phyloP scores from a whole-genome alignment of 1,140 invertebrate species.

The Odontomachus brunneus region DNA sequence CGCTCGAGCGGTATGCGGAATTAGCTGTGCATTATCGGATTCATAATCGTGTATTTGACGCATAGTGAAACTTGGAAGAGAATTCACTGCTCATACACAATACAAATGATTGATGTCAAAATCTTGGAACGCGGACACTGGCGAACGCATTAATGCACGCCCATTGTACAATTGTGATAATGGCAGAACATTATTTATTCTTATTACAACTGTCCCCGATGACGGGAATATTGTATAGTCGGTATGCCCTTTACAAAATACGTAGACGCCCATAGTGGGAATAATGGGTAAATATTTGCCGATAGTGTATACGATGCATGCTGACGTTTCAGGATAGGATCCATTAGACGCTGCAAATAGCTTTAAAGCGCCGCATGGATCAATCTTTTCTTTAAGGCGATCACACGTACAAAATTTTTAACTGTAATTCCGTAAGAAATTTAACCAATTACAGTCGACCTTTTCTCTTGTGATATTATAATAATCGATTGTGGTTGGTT shows the following conservation, averaged over 20 bases:
- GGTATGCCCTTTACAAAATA: not conserved
- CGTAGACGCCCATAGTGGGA: not conserved
- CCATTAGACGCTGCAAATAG: too few species aligned
- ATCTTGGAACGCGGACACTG: not conserved
- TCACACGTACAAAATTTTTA: too few species aligned
- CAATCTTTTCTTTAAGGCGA: too few species aligned
- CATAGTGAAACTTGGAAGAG: not conserved
- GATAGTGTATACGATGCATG: not conserved
- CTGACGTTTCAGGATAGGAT: not conserved
- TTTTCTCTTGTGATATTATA: too few species aligned
- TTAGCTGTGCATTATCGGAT: not conserved
- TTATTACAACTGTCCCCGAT: not conserved
- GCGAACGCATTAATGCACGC: not conserved
- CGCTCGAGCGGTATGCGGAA: not conserved
- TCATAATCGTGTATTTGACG: slow-evolving; percentile 13
- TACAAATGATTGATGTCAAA: slow-evolving; percentile 19
- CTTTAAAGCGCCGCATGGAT: too few species aligned
- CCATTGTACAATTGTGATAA: slow-evolving; percentile 22
- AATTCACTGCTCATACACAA: not conserved
- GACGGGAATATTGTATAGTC: not conserved
- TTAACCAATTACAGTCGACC: too few species aligned
- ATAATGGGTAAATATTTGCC: not conserved
- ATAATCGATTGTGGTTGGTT: too few species aligned
- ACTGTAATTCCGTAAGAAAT: too few species aligned
- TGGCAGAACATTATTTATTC: slow-evolving; percentile 15